phyloP scores from a whole-genome alignment of 1,140 invertebrate genomes.

The Rhagoletis zephyria region DNA sequence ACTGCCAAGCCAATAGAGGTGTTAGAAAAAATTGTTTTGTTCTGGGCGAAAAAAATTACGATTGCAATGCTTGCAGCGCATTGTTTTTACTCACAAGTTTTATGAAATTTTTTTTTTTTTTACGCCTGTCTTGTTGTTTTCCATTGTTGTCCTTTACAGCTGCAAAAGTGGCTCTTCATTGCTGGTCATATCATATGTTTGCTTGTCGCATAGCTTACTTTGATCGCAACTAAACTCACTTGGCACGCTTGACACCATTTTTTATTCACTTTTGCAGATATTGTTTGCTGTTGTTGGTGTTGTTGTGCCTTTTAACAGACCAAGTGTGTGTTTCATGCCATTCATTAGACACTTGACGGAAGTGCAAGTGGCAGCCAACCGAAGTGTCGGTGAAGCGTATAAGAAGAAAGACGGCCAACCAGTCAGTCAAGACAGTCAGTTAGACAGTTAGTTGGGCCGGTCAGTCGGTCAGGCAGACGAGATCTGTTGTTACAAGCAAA shows the following conservation, averaged over 20 bases:
- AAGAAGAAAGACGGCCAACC: not conserved
- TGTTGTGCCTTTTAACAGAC: conserved; percentile 16
- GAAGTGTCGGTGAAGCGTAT: conserved; percentile 20
- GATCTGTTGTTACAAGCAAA: not conserved
- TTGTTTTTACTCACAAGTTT: conserved; percentile 42
- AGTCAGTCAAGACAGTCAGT: too few relatives aligned
- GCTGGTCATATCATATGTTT: not conserved
- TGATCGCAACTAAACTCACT: conserved; percentile 14
- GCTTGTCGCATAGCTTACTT: not conserved
- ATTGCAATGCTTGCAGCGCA: conserved; percentile 25
- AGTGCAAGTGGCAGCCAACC: conserved; percentile 31
- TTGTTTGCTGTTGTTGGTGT: not conserved
- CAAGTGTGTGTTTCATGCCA: conserved; percentile 44
- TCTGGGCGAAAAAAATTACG: not conserved
- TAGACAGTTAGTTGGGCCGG: too few relatives aligned
- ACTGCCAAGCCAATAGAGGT: not conserved
- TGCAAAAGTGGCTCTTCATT: conserved; percentile 21
- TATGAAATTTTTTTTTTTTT: not conserved
- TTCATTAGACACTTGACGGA: conserved; percentile 50
- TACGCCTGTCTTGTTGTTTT: not conserved
- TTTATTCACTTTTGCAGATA: not conserved
- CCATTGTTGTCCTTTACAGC: not conserved
- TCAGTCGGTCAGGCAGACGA: not conserved
- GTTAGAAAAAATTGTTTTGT: not conserved
- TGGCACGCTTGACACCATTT: not conserved